Conservation (phyloP, 2,797 vertebrate genomes). For the Falco cherrug region DNA sequence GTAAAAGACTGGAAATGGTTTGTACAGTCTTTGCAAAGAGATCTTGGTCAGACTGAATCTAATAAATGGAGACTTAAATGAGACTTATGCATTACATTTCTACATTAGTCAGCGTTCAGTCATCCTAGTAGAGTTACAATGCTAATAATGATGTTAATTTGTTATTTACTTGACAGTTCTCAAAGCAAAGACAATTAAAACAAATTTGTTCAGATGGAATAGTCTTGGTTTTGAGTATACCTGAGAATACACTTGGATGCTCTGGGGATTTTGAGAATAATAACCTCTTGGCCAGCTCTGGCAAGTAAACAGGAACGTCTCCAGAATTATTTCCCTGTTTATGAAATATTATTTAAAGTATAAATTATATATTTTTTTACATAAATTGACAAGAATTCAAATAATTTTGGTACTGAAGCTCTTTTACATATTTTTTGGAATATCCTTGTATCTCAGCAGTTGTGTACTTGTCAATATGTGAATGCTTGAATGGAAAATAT, state of each 20-base stretch:
- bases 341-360: not conserved
- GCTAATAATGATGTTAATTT: conserved; percentile 31
- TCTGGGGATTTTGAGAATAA: not conserved
- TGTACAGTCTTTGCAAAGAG: not conserved
- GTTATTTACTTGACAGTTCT: not conserved
- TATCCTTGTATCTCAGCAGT: not conserved
- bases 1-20: not conserved
- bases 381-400: not conserved
- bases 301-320: not conserved
- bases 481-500: not conserved
- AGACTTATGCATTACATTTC: not conserved
- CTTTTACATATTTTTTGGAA: not conserved
- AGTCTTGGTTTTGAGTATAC: not conserved
- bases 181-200: not conserved
- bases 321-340: not conserved
- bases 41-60: not conserved
- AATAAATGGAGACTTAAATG: not conserved
- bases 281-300: not conserved
- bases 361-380: not conserved
- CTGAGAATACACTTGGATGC: not conserved
- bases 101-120: conserved; percentile 19
- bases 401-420: not conserved
- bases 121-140: not conserved
- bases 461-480: not conserved
- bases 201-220: not conserved